Conservation (phyloP, 2,888 invertebrate genomes). For the Ophion ellenae region DNA sequence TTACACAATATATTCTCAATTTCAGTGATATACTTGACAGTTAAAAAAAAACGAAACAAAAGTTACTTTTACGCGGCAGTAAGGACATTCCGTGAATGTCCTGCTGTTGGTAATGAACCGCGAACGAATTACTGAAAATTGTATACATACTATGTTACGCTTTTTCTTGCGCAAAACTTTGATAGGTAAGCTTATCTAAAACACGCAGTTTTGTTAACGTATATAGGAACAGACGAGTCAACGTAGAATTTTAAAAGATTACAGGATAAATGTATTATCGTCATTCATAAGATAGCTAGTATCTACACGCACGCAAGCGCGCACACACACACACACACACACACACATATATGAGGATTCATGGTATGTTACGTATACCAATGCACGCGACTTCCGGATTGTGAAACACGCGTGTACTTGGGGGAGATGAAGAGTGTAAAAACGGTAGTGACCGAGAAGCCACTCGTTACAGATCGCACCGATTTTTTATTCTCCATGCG, state of each 20-base stretch:
- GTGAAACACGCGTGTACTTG: conserved; percentile 34
- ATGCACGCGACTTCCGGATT: conserved; percentile 43
- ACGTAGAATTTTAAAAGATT: conserved; percentile 57
- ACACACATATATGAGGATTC: conserved; percentile 47
- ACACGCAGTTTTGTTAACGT: conserved; percentile 20
- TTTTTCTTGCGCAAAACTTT: conserved; percentile 45
- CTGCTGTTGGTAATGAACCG: conserved; percentile 29
- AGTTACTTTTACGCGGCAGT: conserved; percentile 29
- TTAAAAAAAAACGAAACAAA: conserved; percentile 23
- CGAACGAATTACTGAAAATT: conserved; percentile 56
- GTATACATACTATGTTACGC: conserved; percentile 26
- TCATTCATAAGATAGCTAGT: conserved; percentile 9
- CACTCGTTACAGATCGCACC: conserved; percentile 44
- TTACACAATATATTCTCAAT: not conserved
- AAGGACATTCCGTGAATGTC: conserved; percentile 62
- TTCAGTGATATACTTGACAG: conserved; percentile 42
- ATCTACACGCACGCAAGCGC: not conserved
- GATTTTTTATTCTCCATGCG: not conserved
- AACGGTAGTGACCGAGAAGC: conserved; percentile 12
- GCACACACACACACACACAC: too few relatives aligned
- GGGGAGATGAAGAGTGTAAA: conserved; percentile 35
- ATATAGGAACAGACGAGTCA: conserved; percentile 22
- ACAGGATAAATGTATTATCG: conserved; percentile 52
- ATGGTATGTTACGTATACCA: conserved; percentile 55
- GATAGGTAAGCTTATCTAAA: conserved; percentile 43